phyloP scores from a whole-genome alignment of 2,888 invertebrate species.

The Lutraria lutraria region DNA sequence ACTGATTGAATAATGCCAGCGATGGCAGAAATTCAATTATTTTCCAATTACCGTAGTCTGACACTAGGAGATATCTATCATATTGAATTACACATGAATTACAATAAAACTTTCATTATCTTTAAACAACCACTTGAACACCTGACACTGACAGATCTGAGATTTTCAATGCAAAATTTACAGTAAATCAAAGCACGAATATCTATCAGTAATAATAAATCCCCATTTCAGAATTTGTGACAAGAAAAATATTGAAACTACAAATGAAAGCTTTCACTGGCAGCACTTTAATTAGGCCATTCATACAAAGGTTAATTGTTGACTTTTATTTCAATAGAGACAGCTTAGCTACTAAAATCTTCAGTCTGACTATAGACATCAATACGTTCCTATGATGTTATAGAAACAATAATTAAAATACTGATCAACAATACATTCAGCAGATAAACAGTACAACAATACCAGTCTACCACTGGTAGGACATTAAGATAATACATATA shows the following conservation, averaged over 20 bases:
- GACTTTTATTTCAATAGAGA: not conserved
- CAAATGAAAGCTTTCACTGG: not conserved
- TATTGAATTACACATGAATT: not conserved
- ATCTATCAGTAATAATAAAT: not conserved
- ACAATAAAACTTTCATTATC: not conserved
- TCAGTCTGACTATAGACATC: not conserved
- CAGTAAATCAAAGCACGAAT: not conserved
- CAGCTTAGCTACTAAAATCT: not conserved
- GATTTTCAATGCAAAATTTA: not conserved
- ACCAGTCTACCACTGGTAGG: not conserved
- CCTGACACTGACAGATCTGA: not conserved
- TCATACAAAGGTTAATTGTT: not conserved
- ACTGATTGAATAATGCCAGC: not conserved
- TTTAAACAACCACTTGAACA: constrained; percentile 11
- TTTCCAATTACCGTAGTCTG: constrained; percentile 8
- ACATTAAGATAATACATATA: not conserved
- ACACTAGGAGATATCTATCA: not conserved
- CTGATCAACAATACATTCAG: too few species aligned
- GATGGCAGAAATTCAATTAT: not conserved
- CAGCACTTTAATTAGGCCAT: not conserved
- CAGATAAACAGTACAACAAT: not conserved
- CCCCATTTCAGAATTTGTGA: not conserved
- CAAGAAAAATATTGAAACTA: not conserved
- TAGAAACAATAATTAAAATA: not conserved
- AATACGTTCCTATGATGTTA: not conserved